Evolutionary conservation across 2,888 invertebrate species (phyloP).

Genomic region (Entomobrya proxima): DNA sequence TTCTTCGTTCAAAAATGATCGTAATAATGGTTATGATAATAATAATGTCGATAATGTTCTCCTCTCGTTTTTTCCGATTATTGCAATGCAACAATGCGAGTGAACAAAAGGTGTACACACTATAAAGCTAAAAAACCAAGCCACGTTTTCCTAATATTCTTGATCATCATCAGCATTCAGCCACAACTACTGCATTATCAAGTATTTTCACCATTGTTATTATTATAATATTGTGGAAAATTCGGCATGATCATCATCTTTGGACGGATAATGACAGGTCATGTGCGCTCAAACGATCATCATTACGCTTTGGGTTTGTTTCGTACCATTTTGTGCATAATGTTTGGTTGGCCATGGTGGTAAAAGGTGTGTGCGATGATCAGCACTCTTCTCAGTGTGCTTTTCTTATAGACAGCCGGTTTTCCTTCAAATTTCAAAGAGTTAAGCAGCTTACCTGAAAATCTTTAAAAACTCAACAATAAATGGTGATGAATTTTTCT

Average conservation of each 20-base stretch:
- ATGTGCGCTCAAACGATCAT: slow-evolving; percentile 57
- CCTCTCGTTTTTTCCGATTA: not conserved
- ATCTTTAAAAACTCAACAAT: not conserved
- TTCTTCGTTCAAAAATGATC: slow-evolving; percentile 27
- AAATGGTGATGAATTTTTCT: slow-evolving; percentile 50
- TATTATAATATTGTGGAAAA: slow-evolving; percentile 50
- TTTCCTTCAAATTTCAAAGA: slow-evolving; percentile 16
- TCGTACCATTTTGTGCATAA: slow-evolving; percentile 59
- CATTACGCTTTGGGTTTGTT: slow-evolving; percentile 54
- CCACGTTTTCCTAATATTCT: slow-evolving; percentile 42
- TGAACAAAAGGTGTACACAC: not conserved
- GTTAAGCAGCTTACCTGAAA: not conserved
- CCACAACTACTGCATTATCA: slow-evolving; percentile 19
- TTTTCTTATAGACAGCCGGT: slow-evolving; percentile 37
- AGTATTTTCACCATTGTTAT: slow-evolving; percentile 36
- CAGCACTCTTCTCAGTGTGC: too few relatives aligned
- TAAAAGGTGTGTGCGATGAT: not conserved
- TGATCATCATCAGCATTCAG: slow-evolving; percentile 4
- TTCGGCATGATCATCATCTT: slow-evolving; percentile 58
- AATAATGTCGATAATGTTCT: slow-evolving; percentile 54
- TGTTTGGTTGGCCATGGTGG: not conserved
- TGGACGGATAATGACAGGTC: slow-evolving; percentile 58
- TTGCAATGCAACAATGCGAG: not conserved
- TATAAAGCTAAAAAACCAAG: slow-evolving; percentile 1
- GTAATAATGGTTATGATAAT: slow-evolving; percentile 55